Evolutionary conservation across 2,888 invertebrate genomes (phyloP), one percentile per base, ranked within the genome.

Genomic region (Agrochola litura): DNA sequence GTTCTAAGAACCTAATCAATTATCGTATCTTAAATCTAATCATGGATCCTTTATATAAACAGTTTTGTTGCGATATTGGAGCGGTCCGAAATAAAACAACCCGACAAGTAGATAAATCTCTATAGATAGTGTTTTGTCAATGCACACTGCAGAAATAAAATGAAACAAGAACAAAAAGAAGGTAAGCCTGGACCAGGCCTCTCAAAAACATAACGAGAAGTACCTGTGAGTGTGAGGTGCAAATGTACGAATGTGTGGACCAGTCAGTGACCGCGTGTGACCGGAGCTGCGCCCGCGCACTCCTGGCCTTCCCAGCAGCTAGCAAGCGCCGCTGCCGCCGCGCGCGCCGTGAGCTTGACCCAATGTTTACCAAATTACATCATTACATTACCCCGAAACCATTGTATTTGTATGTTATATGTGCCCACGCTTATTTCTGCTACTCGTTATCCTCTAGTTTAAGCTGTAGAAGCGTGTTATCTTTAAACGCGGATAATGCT

Each of bases 181-280:
- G 22, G 25, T 2, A 43, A n/a, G 16, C 1, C 6, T 37, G 58
- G 43, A 25, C 46, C 46, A 56, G 49, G 41, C 16, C 43, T 16
- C 19, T n/a, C 14, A 37, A 58, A 75, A 65, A 22, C 3, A 6
- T 22, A 80, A 54, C 22, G n/a, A 76, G 58, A 56, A 22, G 64
- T 67, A 25, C 43, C 30, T n/a, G 14, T 56, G 19, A n/a, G 6
- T 30, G 58, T 70, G 37, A 56, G 68, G 56, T 76, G 71, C 61
- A 72, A 76, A 81, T 73, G 73, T 81, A 74, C 64, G 30, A 77
- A 82, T 76, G 77, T 72, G 82, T 73, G 73, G 87, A 82, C 87
- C 85, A 89, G 82, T 88, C 85, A 89, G 82, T 88, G 90, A 89
- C 89, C 89, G 88, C 65, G 71, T 76, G 73, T 85, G 87, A 84